Base-by-base conservation (phyloP, 1,140 invertebrate genomes). In the Tribolium castaneum region DNA sequence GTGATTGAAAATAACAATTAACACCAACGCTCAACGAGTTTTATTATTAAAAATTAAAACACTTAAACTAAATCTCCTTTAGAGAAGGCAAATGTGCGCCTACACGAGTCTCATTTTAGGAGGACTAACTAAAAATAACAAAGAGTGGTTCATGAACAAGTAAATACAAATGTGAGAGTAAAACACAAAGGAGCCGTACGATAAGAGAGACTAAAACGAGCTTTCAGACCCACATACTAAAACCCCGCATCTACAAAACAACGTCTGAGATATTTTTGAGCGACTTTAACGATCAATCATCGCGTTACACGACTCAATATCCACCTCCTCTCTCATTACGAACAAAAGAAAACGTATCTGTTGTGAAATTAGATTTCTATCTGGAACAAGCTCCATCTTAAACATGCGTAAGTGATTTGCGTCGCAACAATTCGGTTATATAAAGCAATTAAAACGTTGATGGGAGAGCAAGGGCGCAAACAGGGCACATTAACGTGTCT, bases 351-450 rank as follows among this genome's bases (percentile, higher is more conserved):
- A 59, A 22, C 22, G 22, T 66, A 9, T 66, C 10, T 25, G n/a
- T 9, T 22, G 25, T 19, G n/a, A 66, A 66, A 66, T 66, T 66
- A 35, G 59, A 66, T 66, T 66, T 25, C 25, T 25, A 66, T 66
- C 59, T 35, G 10, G 35, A 66, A 66, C 59, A 66, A 66, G 59
- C 25, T 9, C 45, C 30, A 66, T 66, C 59, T 35, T 66, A 66
- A 66, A 13, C 30, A 12, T 16, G 30, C 34, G 54, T 66, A 66
- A 66, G 59, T 66, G 30, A 66, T 66, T 66, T 66, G 59, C 14
- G 10, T 35, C 59, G 59, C 45, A 66, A 66, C 25, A 39, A 66
- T 66, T 66, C 59, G 59, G 59, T 66, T 66, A 66, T 35, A 14
- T 35, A 35, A 35, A 12, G 59, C 30, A 66, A 66, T 66, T 66